Evolutionary conservation across 2,888 invertebrate genomes (phyloP).

Genomic region (Diachrysia chrysitis): DNA sequence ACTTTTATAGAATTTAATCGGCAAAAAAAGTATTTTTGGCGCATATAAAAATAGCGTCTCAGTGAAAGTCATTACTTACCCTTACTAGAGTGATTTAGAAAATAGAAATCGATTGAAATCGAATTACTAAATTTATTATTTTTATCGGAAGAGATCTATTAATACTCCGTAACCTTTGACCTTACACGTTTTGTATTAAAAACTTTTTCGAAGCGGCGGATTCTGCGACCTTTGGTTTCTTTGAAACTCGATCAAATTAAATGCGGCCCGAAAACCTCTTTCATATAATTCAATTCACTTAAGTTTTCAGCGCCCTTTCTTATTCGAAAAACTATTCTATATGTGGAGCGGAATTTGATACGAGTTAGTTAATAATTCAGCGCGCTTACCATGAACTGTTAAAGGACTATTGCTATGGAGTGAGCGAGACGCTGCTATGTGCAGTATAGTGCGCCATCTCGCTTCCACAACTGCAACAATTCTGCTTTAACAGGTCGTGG

Average conservation of each 20-base stretch:
- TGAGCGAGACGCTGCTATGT: too few species aligned
- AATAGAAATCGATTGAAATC: neutral
- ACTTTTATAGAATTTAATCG: too few species aligned
- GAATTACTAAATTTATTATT: constrained; percentile 8
- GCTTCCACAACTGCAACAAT: too few species aligned
- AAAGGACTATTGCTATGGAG: too few species aligned
- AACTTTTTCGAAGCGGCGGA: constrained; percentile 24
- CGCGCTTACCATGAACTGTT: too few species aligned
- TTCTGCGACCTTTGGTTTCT: constrained; percentile 46
- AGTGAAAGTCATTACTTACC: too few species aligned
- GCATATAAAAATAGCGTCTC: neutral
- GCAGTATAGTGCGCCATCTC: too few species aligned
- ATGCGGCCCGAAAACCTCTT: constrained; percentile 41
- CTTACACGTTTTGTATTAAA: constrained; percentile 40
- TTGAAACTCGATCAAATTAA: constrained; percentile 44
- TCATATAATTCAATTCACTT: constrained; percentile 66
- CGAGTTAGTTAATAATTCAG: neutral
- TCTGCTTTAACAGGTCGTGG: too few species aligned
- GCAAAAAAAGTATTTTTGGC: too few species aligned
- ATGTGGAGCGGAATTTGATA: constrained; percentile 21
- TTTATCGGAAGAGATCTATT: constrained; percentile 28
- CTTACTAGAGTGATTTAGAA: neutral
- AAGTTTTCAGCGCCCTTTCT: constrained; percentile 60
- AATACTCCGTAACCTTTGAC: constrained; percentile 39
- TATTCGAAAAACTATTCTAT: constrained; percentile 54